Base-by-base conservation (phyloP, 1,140 invertebrate genomes). In the Zaprionus tsacasi region DNA sequence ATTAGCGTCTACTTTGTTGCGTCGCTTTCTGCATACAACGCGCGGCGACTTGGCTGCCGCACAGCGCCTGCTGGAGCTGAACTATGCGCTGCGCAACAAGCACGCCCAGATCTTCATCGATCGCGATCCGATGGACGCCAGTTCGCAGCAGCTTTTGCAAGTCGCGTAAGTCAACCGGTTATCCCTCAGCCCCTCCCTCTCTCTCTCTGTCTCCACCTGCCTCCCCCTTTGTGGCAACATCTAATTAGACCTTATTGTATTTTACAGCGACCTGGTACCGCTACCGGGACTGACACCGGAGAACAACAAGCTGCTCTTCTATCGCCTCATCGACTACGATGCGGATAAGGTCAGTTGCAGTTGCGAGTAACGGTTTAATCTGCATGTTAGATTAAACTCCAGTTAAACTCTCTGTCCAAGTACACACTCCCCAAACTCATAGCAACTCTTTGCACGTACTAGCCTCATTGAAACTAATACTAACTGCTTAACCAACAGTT, bases 81-180 rank as follows among this genome's bases (percentile, higher is more conserved):
- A 95, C 91, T 96, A 95, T 81, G 95, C 93, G 25, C 92, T 96
- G 72, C 93, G 95, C 11, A 93, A 94, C 12, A 95, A 94, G 66
- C 93, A 94, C 12, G 94, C 95, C 3, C 95, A 96, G 78, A 94
- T 96, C 75, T 96, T 96, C 82, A 91, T 92, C 59, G 93, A 95
- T 50, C 92, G 95, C 48, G 95, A 96, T 93, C 94, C 95, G 2
- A 81, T 93, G 76, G 92, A 94, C 12, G 92, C 93, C 40, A 93
- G 93, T 65, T 94, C 95, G 33, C 92, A 93, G 89, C 92, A 94
- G 33, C 91, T 94, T n/a, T 93, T 95, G 79, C 92, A 95, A 86
- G 92, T 94, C 43, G 93, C 94, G 95, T 95, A 91, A 93, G 92
- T 35, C 15, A 50, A 64, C 57, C 61, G 57, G 57, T 52, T 40